Evolutionary conservation across 2,113 vertebrate species (phyloP), one percentile per base, ranked within the genome.

Genomic region (Ictidomys tridecemlineatus): DNA sequence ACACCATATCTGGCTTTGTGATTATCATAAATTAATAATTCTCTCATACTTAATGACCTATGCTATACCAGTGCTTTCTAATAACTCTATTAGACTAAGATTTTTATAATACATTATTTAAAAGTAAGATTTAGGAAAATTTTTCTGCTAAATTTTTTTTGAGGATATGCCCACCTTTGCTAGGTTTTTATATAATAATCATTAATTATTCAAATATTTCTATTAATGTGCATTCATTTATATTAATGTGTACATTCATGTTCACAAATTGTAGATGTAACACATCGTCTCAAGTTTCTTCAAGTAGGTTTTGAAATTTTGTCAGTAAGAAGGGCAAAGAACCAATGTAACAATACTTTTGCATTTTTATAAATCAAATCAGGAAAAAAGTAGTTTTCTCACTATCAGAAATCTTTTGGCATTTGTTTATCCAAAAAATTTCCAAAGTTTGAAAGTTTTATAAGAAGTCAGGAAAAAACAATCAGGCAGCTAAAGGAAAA

Each of bases 41-140:
- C 73, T 80, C 16, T 84, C 37, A 30, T 28, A 61, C 5, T 85
- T 72, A 86, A 13, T 37, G 45, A 56, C 32, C 32, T 79, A 4
- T 69, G 5, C 10, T 93, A 37, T 93, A 67, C 1, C 20, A 70
- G 6, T 42, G 10, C 80, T 96, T 76, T 26, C 72, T 90, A 72
- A n/a, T 82, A 76, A 94, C 77, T 95, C 42, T 92, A 17, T 28
- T 88, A 53, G 12, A 74, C 24, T 95, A 42, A 94, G 73, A 39
- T 61, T 83, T 95, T 63, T 84, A 26, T 22, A 87, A 42, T 22
- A 45, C 70, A 42, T 58, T 74, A 58, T 85, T 92, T 96, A 63
- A 88, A 92, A 91, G 42, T n/a, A 77, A 11, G 51, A 34, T 77
- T 18, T 45, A 84, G 67, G 32, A 93, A 91, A 70, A 39, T n/a